phyloP scores from a whole-genome alignment of 2,888 invertebrate species.

The Sepiola atlantica region DNA sequence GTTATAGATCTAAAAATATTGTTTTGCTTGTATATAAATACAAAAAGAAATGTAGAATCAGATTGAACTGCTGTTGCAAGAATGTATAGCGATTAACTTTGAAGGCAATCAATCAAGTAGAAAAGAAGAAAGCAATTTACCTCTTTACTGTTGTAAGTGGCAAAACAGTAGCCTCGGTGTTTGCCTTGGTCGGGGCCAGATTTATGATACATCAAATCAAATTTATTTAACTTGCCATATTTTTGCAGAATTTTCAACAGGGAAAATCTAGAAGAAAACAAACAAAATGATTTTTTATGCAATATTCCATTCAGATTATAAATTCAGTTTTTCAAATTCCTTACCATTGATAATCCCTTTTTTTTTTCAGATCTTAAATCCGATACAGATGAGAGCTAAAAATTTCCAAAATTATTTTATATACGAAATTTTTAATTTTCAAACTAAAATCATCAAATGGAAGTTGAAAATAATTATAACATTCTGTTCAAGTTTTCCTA shows the following conservation, averaged over 20 bases:
- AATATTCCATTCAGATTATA: not conserved
- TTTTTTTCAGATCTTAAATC: not conserved
- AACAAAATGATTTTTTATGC: not conserved
- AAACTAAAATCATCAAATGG: not conserved
- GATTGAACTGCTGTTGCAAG: too few species aligned
- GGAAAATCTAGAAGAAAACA: constrained; percentile 78
- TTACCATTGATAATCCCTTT: not conserved
- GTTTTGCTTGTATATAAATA: too few species aligned
- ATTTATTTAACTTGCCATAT: constrained; percentile 94
- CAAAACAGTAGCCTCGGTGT: constrained; percentile 94
- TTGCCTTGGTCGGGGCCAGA: constrained; percentile 90
- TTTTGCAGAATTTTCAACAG: constrained; percentile 96
- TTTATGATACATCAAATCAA: constrained; percentile 95
- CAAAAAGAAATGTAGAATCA: too few species aligned
- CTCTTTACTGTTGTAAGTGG: constrained; percentile 80
- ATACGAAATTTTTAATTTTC: not conserved
- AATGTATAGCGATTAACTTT: too few species aligned
- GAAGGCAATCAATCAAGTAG: not conserved
- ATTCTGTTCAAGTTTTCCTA: too few species aligned
- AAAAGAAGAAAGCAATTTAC: constrained; percentile 55
- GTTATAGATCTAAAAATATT: too few species aligned
- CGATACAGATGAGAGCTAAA: not conserved
- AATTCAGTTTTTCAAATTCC: not conserved
- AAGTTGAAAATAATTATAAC: too few species aligned
- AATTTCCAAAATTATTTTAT: not conserved